Percentiles rank a stretch among this genome's conserved stretches.
phyloP scores from a whole-genome alignment of 2,888 invertebrate species.

The Apodemia zela region DNA sequence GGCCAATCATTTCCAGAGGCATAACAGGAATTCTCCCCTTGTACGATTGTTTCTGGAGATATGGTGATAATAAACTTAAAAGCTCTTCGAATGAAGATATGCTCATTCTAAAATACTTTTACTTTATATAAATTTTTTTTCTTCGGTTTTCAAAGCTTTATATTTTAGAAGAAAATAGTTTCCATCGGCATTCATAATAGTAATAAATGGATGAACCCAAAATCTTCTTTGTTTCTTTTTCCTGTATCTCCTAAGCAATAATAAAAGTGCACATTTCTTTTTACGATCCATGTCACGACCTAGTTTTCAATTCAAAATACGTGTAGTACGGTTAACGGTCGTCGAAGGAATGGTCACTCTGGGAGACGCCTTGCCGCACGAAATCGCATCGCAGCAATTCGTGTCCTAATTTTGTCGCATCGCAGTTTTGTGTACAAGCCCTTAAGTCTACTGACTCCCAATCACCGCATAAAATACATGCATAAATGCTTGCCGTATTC shows the following conservation, averaged over 20 bases:
- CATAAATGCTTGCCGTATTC: no score
- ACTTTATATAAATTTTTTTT: constrained; percentile 34
- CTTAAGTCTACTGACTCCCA: no score
- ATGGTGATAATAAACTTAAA: constrained; percentile 35
- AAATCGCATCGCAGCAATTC: not conserved
- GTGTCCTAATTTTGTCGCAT: not conserved
- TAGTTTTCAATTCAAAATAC: not conserved
- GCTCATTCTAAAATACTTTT: constrained; percentile 37
- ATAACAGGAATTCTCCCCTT: constrained; percentile 38
- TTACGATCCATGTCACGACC: not conserved
- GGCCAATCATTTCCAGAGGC: constrained; percentile 39
- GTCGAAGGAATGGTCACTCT: not conserved
- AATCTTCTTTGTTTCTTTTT: constrained; percentile 37
- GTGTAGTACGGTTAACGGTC: not conserved
- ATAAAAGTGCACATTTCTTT: constrained; percentile 21
- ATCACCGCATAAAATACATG: no score
- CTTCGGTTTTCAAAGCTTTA: constrained; percentile 26
- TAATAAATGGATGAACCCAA: constrained; percentile 38
- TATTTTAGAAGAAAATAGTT: constrained; percentile 25
- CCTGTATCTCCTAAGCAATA: constrained; percentile 34
- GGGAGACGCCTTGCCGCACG: not conserved
- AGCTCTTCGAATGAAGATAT: constrained; percentile 34
- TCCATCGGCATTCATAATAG: constrained; percentile 26
- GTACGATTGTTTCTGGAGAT: constrained; percentile 36
- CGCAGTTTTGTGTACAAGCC: not conserved